A percentile compares a stretch with the other conserved stretches of the same genome.
These are phyloP conservation scores for Phasianus colchicus DNA, from an alignment of 2,113 vertebrate genomes.

Conservation along the genomic window DNA sequence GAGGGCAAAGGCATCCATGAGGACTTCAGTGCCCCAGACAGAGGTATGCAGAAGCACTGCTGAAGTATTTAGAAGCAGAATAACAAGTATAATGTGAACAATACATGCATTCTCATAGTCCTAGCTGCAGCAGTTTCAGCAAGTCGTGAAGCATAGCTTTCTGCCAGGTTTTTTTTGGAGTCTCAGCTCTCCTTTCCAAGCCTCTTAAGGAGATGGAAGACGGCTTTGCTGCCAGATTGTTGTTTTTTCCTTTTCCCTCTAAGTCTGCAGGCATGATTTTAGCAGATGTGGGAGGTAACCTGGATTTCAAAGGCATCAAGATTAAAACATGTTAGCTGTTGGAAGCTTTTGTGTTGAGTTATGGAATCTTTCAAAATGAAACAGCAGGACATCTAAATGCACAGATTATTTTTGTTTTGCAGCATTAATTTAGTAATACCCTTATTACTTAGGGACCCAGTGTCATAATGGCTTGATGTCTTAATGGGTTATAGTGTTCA, in stretches of 20 bases:
- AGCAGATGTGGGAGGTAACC: background rate
- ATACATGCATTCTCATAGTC: background rate
- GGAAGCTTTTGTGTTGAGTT: background rate
- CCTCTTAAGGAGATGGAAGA: background rate
- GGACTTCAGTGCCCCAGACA: background rate
- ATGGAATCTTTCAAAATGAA: background rate
- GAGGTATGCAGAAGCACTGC: rapidly evolving
- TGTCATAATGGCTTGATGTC: background rate
- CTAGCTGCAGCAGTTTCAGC: background rate
- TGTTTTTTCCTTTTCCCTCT: background rate
- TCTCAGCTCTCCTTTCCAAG: background rate
- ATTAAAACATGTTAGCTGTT: background rate
- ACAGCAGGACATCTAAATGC: background rate
- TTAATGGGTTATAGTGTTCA: background rate
- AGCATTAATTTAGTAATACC: background rate
- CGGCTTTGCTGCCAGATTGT: background rate
- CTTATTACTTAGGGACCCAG: background rate
- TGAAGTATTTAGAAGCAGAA: background rate
- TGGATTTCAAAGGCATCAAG: background rate
- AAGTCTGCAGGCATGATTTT: background rate
- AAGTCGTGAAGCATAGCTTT: background rate
- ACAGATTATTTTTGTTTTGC: background rate
- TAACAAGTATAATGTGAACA: background rate
- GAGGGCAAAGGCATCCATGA: background rate
- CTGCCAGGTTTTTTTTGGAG: background rate